Evolutionary conservation across 2,113 vertebrate species (phyloP), one percentile per base, ranked within the genome.

Genomic region (Rhea americana): DNA sequence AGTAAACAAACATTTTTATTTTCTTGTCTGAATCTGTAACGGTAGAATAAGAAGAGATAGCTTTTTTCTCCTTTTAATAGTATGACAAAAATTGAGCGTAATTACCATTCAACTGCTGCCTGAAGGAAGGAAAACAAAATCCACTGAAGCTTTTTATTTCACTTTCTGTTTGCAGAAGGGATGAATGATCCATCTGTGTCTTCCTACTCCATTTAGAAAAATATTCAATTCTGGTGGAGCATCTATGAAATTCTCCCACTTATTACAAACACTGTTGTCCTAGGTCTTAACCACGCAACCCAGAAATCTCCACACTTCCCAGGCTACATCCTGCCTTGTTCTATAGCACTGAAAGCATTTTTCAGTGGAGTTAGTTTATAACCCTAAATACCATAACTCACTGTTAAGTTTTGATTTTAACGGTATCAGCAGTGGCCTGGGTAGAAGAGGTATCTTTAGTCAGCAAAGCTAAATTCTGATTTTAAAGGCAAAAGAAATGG

Each of bases 91-190:
- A 39, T n/a, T 30, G 85, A 90, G 39, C 66, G 51, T 93, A 93
- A 96, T 87, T 93, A 85, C 65, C 78, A 86, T 84, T 95, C 85
- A 76, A 41, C 41, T 93, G 61, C 85, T 91, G 80, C 75, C 62
- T 66, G 80, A 78, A 93, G 82, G 61, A 87, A 93, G 39, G 56
- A 92, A 96, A 96, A 84, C 79, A 94, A 95, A 94, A 94, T 13
- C 51, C 82, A 95, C 1, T 82, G 93, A 94, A 90, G 80, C 76
- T 82, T 96, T 94, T 91, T 84, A 91, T 91, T 94, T 59, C 32
- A 90, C 56, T 65, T 91, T 76, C 73, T 77, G 45, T 51, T 90
- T 67, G 55, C 48, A 91, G 63, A 50, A 78, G 63, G 55, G 43
- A 82, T 65, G 65, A 92, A 89, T 7, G 53, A 92, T 50, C 76